These are phyloP conservation scores for Belgica antarctica DNA, from an alignment of 2,888 invertebrate species.

Conservation along the genomic window DNA sequence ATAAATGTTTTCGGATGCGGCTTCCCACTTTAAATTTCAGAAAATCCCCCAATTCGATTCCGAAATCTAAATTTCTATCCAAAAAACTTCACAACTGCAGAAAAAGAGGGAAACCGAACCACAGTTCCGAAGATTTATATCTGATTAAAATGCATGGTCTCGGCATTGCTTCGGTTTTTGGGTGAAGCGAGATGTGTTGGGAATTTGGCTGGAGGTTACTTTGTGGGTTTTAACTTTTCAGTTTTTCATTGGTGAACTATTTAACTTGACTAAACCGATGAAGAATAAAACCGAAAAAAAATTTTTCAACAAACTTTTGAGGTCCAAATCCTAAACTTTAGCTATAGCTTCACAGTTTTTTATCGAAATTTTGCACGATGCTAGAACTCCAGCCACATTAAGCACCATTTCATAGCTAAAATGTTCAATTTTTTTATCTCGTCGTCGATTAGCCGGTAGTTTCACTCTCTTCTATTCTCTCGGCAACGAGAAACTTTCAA, in stretches of 20 bases:
- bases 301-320: no score
- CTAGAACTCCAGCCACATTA: no score
- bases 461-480: neutral
- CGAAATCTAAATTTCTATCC: neutral
- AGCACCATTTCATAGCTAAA: neutral
- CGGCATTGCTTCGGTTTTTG: neutral
- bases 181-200: neutral
- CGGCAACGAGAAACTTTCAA: neutral
- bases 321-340: no score
- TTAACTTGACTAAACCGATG: no score
- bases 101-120: slow-evolving; percentile 2
- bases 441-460: slow-evolving; percentile 27
- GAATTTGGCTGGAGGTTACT: no score
- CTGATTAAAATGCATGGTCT: slow-evolving; percentile 40
- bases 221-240: no score
- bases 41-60: slow-evolving; percentile 6
- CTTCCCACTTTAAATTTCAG: slow-evolving; percentile 27
- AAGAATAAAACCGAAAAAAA: no score
- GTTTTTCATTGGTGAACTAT: no score
- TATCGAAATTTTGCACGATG: neutral
- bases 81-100: no score
- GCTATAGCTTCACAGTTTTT: no score
- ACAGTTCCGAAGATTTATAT: slow-evolving; percentile 38
- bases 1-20: slow-evolving; percentile 25
- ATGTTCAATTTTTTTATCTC: no score